A percentile compares a stretch with the other conserved stretches of the same genome.
These are phyloP conservation scores for Nematopogon swammerdamellus DNA, from an alignment of 2,888 invertebrate species.

Conservation along the genomic window DNA sequence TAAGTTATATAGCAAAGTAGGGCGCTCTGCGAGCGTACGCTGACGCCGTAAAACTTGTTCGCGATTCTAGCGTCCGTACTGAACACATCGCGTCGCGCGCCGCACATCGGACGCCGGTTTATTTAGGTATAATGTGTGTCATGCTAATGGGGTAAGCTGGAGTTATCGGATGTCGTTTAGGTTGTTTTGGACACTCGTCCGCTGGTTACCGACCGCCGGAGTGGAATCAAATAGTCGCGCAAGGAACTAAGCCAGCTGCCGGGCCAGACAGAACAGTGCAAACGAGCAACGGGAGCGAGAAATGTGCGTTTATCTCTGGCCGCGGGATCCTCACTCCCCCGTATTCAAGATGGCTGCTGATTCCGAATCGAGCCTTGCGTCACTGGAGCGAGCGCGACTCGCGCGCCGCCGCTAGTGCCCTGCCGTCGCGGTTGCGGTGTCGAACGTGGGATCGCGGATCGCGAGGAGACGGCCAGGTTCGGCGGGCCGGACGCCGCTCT, in stretches of 20 bases:
- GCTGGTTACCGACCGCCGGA: background rate
- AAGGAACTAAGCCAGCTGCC: slow-evolving; percentile 5
- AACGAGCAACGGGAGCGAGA: slow-evolving; percentile 2
- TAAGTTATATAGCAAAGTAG: slow-evolving; percentile 60
- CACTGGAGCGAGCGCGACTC: slow-evolving; percentile 31
- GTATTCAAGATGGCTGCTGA: slow-evolving; percentile 60
- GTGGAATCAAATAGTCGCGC: slow-evolving; percentile 12
- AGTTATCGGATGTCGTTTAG: slow-evolving; percentile 57
- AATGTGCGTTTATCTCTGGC: slow-evolving; percentile 2
- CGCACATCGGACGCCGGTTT: slow-evolving; percentile 4
- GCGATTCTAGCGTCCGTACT: background rate
- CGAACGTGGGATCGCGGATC: background rate
- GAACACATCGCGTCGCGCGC: slow-evolving; percentile 11
- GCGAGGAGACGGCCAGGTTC: background rate
- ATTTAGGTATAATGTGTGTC: slow-evolving; percentile 64
- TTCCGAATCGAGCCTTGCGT: slow-evolving; percentile 56
- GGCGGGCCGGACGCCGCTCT: background rate
- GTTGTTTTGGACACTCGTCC: slow-evolving; percentile 45
- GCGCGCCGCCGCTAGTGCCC: slow-evolving; percentile 1
- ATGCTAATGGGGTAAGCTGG: slow-evolving; percentile 71
- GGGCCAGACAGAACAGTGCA: slow-evolving; percentile 5
- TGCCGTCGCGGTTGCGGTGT: background rate
- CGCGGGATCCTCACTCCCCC: slow-evolving; percentile 29
- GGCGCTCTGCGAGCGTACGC: background rate
- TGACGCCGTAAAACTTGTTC: background rate